Evolutionary conservation across 2,113 vertebrate species (phyloP), one percentile per base, ranked within the genome.

Genomic region (Tautogolabrus adspersus): DNA sequence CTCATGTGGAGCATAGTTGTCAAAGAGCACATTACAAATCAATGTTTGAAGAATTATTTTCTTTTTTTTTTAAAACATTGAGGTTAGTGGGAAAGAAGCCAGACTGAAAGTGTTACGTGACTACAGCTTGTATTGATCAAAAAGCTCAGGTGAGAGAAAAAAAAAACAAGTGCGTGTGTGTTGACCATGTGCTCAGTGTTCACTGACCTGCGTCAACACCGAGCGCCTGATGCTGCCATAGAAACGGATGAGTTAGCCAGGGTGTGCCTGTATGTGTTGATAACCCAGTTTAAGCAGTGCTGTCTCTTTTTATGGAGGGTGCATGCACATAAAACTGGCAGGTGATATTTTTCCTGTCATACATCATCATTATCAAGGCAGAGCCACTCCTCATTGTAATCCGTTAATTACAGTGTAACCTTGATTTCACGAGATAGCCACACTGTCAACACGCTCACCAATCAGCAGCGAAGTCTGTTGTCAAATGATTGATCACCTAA

Each of bases 401-500:
- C 22, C 21, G 10, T 2, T 1, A 10, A 11, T 44, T 64, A 51
- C 12, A 52, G 6, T n/a, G 6, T 46, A 40, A 40, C 16, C n/a
- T 44, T 56, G 10, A 66, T 71, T 71, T 44, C n/a, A 60, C 26
- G 30, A 78, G 23, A 34, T 75, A 19, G 47, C 47, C 58, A 6
- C 34, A 13, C 21, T 58, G 42, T 30, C 10, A 34, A 34, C n/a
- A 21, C 1, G 0, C 64, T 54, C 22, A 22, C 37, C 46, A 49
- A 19, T 38, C 52, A 21, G 10, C 37, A 21, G 66, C 26, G 72
- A 23, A 55, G 54, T 34, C 65, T 5, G 1, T 40, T 49, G 61
- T 63, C 37, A 56, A 54, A 61, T 10, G 37, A 77, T 83, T 61
- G 76, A 83, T 84, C 13, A 23, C 15, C 49, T 54, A 72, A 79